Conservation (phyloP, 2,888 invertebrate genomes). For the Habroteleia sp. region DNA sequence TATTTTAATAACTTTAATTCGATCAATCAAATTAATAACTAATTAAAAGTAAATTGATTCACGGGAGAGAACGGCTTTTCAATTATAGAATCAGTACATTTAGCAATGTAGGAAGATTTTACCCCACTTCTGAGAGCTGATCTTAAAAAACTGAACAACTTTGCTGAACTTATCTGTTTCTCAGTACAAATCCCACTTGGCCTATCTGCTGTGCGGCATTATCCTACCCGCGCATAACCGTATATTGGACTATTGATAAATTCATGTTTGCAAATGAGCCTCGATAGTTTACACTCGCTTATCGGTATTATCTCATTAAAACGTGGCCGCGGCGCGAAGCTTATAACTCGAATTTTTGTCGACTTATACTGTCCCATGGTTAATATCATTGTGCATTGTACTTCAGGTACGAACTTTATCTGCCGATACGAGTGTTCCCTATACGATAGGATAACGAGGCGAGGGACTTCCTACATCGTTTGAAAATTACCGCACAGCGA, state of each 20-base stretch:
- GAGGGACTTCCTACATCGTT: slow-evolving; percentile 73
- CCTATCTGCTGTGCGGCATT: not conserved
- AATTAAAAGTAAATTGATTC: too few relatives aligned
- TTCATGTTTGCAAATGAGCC: slow-evolving; percentile 6
- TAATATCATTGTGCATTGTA: slow-evolving; percentile 57
- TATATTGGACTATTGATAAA: slow-evolving; percentile 24
- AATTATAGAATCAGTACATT: too few relatives aligned
- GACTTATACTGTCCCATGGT: slow-evolving; percentile 44
- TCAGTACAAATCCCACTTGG: too few relatives aligned
- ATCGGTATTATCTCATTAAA: slow-evolving; percentile 42
- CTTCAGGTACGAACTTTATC: slow-evolving; percentile 65
- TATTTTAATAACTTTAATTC: too few relatives aligned
- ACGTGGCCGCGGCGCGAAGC: slow-evolving; percentile 1
- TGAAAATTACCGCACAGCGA: slow-evolving; percentile 71
- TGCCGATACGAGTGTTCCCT: slow-evolving; percentile 63
- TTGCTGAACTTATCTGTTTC: too few relatives aligned
- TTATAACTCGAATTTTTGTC: slow-evolving; percentile 26
- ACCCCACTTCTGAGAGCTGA: too few relatives aligned
- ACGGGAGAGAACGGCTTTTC: too few relatives aligned
- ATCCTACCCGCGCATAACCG: slow-evolving; percentile 7
- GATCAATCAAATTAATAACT: too few relatives aligned
- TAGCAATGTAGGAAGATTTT: too few relatives aligned
- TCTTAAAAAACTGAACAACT: too few relatives aligned
- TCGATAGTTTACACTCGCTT: slow-evolving; percentile 18
- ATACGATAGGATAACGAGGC: slow-evolving; percentile 75